phyloP scores from a whole-genome alignment of 2,113 vertebrate species.

The Platichthys stellatus region DNA sequence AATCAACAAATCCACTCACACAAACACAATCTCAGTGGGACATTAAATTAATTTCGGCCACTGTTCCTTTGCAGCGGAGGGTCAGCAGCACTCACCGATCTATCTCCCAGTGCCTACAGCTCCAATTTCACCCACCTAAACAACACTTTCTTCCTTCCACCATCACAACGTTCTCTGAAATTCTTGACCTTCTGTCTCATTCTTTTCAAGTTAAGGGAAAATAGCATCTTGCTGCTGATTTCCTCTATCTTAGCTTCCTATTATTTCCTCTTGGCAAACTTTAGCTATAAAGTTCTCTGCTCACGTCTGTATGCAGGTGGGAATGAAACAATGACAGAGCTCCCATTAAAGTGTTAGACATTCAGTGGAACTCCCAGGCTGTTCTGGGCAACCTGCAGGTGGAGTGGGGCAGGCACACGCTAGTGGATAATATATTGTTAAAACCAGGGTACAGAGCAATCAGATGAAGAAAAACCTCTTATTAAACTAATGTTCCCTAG shows the following conservation, averaged over 20 bases:
- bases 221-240: not conserved
- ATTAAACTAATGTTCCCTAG: slow-evolving; percentile 36
- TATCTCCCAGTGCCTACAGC: slow-evolving; percentile 55
- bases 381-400: slow-evolving; percentile 23
- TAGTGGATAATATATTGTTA: slow-evolving; percentile 39
- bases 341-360: slow-evolving; percentile 37
- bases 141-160: slow-evolving; percentile 12
- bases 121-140: slow-evolving; percentile 51
- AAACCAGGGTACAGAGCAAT: slow-evolving; percentile 40
- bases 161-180: too few relatives aligned
- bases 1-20: not conserved
- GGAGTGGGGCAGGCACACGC: slow-evolving; percentile 15
- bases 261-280: slow-evolving; percentile 27
- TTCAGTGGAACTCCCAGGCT: slow-evolving; percentile 16
- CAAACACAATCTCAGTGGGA: not conserved
- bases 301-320: slow-evolving; percentile 27
- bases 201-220: slow-evolving; percentile 33
- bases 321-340: slow-evolving; percentile 22
- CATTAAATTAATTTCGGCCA: not conserved
- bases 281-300: slow-evolving; percentile 32
- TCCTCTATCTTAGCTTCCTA: not conserved
- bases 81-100: slow-evolving; percentile 38
- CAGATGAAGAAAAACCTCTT: slow-evolving; percentile 46
- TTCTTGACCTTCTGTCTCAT: slow-evolving; percentile 5
- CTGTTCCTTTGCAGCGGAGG: not conserved